A percentile compares a stretch with the other conserved stretches of the same genome.
phyloP scores from a whole-genome alignment of 2,888 invertebrate species.

The Drosophila pegasa region DNA sequence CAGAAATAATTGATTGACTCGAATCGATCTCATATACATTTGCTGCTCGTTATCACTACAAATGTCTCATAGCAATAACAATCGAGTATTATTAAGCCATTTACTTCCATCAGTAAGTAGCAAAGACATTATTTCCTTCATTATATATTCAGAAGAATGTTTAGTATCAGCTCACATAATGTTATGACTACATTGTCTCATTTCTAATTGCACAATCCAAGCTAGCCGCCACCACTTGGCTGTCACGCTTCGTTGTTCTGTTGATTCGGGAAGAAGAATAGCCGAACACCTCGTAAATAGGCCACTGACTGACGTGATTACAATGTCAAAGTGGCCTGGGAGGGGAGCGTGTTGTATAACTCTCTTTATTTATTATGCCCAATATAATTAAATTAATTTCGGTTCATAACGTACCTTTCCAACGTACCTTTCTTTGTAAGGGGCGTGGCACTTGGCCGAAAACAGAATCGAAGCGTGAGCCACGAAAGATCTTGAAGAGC shows the following conservation, averaged over 20 bases:
- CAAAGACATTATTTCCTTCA: background rate
- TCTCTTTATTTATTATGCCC: slow-evolving; percentile 68
- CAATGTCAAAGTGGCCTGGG: slow-evolving; percentile 62
- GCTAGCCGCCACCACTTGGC: slow-evolving; percentile 17
- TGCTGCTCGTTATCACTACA: slow-evolving; percentile 16
- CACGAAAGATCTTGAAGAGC: slow-evolving; percentile 58
- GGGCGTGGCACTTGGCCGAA: slow-evolving; percentile 40
- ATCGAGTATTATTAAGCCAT: slow-evolving; percentile 4
- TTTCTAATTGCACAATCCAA: slow-evolving; percentile 30
- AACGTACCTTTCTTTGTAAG: slow-evolving; percentile 8
- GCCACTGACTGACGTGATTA: slow-evolving; percentile 70
- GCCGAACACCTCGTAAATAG: slow-evolving; percentile 58
- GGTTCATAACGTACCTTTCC: slow-evolving; percentile 22
- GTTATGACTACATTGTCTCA: slow-evolving; percentile 17
- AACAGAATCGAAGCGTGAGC: slow-evolving; percentile 70
- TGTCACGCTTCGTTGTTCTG: slow-evolving; percentile 57
- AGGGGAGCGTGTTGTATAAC: slow-evolving; percentile 50
- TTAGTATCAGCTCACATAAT: slow-evolving; percentile 18
- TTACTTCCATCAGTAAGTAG: background rate
- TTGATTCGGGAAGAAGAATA: slow-evolving; percentile 27
- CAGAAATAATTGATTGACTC: background rate
- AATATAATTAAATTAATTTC: slow-evolving; percentile 76
- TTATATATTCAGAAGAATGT: slow-evolving; percentile 3
- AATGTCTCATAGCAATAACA: slow-evolving; percentile 19
- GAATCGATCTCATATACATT: slow-evolving; percentile 7